Evolutionary conservation across 1,140 invertebrate genomes (phyloP), one percentile per base, ranked within the genome.

Genomic region (Acromyrmex heyeri): DNA sequence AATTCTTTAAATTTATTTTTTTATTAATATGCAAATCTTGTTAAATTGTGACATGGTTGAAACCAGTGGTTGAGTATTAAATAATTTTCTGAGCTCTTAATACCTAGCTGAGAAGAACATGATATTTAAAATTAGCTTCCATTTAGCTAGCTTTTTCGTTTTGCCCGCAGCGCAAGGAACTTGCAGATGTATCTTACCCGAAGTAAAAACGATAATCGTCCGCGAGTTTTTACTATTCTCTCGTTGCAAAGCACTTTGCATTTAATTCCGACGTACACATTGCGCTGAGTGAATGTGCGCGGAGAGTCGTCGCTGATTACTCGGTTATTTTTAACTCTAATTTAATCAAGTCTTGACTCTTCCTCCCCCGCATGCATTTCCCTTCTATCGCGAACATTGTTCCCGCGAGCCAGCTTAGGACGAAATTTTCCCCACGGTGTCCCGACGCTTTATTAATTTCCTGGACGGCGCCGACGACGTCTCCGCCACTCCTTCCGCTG

Each of bases 381-480:
- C 16, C 62, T 57, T 81, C 50, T 55, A 50, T 16, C 55, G 57
- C 50, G 0, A 7, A 27, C 81, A 38, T 75, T 75, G 79, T 83
- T 64, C 55, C 69, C 55, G 24, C 67, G 69, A 83, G 55, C 24
- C 8, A 75, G 50, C 10, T 62, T n/a, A 81, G 8, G 27, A 38
- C 27, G 61, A 85, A 91, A 90, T 90, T 91, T 85, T 65, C 81
- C 76, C 55, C 14, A 38, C 86, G 72, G 50, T 82, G 70, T 87
- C 81, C 64, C 65, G 86, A 88, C 79, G 90, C 76, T 89, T 89
- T 91, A 92, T 92, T 91, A 92, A 92, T 92, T 92, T 88, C 72
- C 82, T 85, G 69, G 65, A 77, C 86, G 88, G 55, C 79, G 78
- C 62, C 85, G 85, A 65, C 81, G 76, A 83, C 78, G 27, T 67